phyloP scores from a whole-genome alignment of 2,113 vertebrate genomes.

The Tiliqua scincoides region DNA sequence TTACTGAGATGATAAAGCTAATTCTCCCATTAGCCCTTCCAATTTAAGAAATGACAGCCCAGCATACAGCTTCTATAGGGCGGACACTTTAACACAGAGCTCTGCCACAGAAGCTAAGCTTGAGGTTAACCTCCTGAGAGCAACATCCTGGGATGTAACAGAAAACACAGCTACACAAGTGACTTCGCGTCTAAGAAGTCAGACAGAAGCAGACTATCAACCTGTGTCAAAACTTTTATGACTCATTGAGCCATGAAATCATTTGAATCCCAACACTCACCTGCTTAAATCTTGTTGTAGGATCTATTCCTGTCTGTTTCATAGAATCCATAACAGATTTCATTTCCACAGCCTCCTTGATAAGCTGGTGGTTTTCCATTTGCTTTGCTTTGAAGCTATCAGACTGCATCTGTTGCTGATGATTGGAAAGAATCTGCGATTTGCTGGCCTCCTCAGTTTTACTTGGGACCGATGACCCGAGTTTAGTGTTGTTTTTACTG shows the following conservation, averaged over 20 bases:
- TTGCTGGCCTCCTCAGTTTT: slow-evolving; percentile 90
- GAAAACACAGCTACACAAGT: not conserved
- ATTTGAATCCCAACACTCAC: slow-evolving; percentile 75
- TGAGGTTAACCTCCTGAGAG: not conserved
- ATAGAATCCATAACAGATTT: slow-evolving; percentile 93
- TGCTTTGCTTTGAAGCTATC: slow-evolving; percentile 86
- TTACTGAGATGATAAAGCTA: not conserved
- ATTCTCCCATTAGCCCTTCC: not conserved
- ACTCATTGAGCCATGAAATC: not conserved
- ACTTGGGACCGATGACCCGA: slow-evolving; percentile 78
- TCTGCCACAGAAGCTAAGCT: not conserved
- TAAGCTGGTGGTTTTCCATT: slow-evolving; percentile 91
- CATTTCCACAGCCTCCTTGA: slow-evolving; percentile 96
- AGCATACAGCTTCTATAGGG: not conserved
- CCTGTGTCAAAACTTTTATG: not conserved
- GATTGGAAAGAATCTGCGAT: slow-evolving; percentile 82
- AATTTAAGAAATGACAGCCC: not conserved
- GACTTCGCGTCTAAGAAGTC: not conserved
- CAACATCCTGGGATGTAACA: not conserved
- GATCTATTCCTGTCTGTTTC: slow-evolving; percentile 96
- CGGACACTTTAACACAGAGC: not conserved
- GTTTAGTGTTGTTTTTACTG: slow-evolving; percentile 87
- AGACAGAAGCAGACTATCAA: not conserved
- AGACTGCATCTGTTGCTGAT: slow-evolving; percentile 84
- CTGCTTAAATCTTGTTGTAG: slow-evolving; percentile 96